These are phyloP conservation scores for Cyprinodon brontotheroides DNA, from an alignment of 2,113 vertebrate species.

Conservation along the genomic window DNA sequence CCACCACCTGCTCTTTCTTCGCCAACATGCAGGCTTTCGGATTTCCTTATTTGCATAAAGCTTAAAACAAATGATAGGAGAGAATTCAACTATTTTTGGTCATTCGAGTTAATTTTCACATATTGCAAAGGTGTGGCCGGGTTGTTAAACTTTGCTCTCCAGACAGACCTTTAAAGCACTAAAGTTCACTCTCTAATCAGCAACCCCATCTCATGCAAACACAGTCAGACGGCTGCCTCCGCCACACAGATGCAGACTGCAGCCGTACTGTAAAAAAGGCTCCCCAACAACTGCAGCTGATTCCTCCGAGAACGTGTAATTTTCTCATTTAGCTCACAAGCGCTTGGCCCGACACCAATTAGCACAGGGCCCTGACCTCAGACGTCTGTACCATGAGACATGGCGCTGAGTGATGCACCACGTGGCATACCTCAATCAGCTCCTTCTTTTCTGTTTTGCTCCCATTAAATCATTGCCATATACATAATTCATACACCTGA, in stretches of 20 bases:
- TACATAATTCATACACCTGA: constrained; percentile 83
- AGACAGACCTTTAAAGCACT: constrained; percentile 22
- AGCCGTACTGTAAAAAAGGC: constrained; percentile 62
- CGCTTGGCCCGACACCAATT: constrained; percentile 80
- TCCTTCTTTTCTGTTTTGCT: constrained; percentile 65
- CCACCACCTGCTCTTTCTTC: not conserved
- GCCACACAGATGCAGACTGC: constrained; percentile 46
- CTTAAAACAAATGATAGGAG: not conserved
- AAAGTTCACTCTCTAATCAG: constrained; percentile 35
- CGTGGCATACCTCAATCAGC: constrained; percentile 76
- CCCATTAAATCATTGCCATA: constrained; percentile 80
- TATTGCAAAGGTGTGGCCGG: constrained; percentile 25
- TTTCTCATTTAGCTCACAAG: constrained; percentile 82
- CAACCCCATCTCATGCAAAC: constrained; percentile 31
- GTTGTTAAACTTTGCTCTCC: constrained; percentile 15
- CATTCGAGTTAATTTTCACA: not conserved
- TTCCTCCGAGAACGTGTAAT: constrained; percentile 80
- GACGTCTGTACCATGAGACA: constrained; percentile 58
- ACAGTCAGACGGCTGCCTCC: constrained; percentile 56
- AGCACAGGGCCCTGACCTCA: constrained; percentile 79
- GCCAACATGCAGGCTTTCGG: no score
- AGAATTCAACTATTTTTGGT: not conserved
- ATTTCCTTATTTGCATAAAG: not conserved
- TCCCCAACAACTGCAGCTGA: constrained; percentile 73
- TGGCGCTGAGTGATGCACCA: constrained; percentile 41